Evolutionary conservation across 2,888 invertebrate species (phyloP).

Genomic region (Drosophila subsilvestris): DNA sequence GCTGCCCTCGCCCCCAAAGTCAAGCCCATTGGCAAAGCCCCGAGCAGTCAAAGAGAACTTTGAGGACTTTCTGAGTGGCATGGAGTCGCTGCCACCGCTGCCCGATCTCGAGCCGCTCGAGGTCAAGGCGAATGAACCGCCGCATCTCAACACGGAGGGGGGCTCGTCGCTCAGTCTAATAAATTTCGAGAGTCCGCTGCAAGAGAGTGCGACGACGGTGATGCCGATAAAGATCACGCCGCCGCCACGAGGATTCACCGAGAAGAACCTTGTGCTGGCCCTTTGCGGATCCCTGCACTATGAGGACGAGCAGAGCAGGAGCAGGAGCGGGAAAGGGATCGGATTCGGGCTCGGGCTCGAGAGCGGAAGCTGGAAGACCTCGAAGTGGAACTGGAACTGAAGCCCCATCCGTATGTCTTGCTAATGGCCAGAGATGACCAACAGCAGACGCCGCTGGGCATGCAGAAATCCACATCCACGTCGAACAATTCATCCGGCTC

Average conservation of each 20-base stretch:
- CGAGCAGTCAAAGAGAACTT: conserved; percentile 43
- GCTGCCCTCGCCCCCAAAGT: conserved; percentile 8
- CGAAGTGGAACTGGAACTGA: neutral
- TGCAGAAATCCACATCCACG: conserved; percentile 71
- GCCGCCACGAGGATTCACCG: conserved; percentile 74
- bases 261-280: conserved; percentile 82
- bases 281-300: conserved; percentile 83
- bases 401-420: neutral
- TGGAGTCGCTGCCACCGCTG: conserved; percentile 49
- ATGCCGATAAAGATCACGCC: conserved; percentile 68
- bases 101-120: conserved; percentile 54
- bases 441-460: conserved; percentile 19
- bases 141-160: neutral
- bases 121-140: conserved; percentile 3
- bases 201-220: conserved; percentile 66
- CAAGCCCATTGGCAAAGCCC: neutral
- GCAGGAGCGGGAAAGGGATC: neutral
- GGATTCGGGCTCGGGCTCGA: neutral
- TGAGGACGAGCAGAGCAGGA: conserved; percentile 79
- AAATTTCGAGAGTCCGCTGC: conserved; percentile 83
- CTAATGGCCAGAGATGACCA: conserved; percentile 18
- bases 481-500: conserved; percentile 75
- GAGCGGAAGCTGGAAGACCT: neutral
- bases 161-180: conserved; percentile 75
- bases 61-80: conserved; percentile 64